phyloP scores from a whole-genome alignment of 1,140 invertebrate species.

The Heliconius eleuchia region DNA sequence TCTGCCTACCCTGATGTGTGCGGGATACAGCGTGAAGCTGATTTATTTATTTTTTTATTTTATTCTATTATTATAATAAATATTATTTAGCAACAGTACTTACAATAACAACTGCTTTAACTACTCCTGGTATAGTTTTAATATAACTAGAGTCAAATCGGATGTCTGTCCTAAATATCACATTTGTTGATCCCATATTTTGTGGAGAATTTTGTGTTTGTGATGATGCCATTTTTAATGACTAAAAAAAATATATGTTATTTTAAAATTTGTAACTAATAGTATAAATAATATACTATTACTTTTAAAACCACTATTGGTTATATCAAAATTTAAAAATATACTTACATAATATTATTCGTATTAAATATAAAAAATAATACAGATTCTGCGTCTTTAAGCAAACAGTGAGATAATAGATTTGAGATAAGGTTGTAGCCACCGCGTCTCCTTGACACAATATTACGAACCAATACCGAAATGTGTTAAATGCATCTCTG shows the following conservation, averaged over 20 bases:
- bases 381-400: not conserved
- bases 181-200: constrained; percentile 84
- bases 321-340: not conserved
- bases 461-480: constrained; percentile 57
- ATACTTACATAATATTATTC: not conserved
- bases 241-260: not conserved
- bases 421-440: constrained; percentile 40
- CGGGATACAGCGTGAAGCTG: no score
- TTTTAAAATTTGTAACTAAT: no score
- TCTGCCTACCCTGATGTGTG: accelerated
- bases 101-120: constrained; percentile 90
- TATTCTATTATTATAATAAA: no score
- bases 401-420: constrained; percentile 27
- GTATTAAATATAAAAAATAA: not conserved
- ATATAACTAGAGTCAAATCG: constrained; percentile 88
- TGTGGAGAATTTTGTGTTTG: constrained; percentile 82
- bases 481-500: constrained; percentile 61
- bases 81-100: constrained; percentile 69
- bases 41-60: no score
- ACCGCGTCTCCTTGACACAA: constrained; percentile 60
- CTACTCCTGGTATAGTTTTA: constrained; percentile 86
- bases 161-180: constrained; percentile 85
- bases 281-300: no score
- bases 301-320: not conserved
- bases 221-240: constrained; percentile 76